A percentile compares a stretch with the other conserved stretches of the same genome.
Evolutionary conservation across 2,113 vertebrate species (phyloP).

Genomic region (Bagarius yarrelli): DNA sequence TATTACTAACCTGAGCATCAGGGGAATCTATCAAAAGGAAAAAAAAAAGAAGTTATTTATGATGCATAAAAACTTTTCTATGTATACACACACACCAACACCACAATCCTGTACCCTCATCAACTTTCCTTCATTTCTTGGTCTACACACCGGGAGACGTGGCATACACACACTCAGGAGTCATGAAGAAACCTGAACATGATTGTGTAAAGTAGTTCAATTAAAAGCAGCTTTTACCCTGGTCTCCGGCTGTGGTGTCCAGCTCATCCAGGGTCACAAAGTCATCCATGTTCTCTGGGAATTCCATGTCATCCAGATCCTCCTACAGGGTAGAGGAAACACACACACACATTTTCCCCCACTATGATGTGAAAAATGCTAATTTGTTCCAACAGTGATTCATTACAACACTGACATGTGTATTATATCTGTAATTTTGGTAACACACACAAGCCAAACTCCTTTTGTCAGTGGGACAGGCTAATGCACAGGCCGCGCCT

Average conservation of each 20-base stretch:
- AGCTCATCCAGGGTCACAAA: slow-evolving; percentile 83
- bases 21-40: slow-evolving; percentile 26
- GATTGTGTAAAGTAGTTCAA: neutral
- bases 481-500: neutral
- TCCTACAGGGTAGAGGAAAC: slow-evolving; percentile 39
- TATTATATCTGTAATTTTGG: neutral
- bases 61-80: neutral
- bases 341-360: neutral
- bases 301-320: slow-evolving; percentile 58
- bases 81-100: neutral
- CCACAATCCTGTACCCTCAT: neutral
- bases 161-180: neutral
- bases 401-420: neutral
- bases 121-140: neutral
- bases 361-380: neutral
- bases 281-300: slow-evolving; percentile 78
- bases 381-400: neutral
- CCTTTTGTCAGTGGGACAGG: neutral
- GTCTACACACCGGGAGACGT: no score
- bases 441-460: neutral
- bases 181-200: neutral
- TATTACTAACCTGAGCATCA: slow-evolving; percentile 31
- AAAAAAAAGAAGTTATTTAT: neutral
- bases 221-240: slow-evolving; percentile 4
- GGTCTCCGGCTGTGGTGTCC: slow-evolving; percentile 52